Percentiles rank a stretch among this genome's conserved stretches.
phyloP scores from a whole-genome alignment of 2,113 vertebrate species.

The Proterorhinus semilunaris region DNA sequence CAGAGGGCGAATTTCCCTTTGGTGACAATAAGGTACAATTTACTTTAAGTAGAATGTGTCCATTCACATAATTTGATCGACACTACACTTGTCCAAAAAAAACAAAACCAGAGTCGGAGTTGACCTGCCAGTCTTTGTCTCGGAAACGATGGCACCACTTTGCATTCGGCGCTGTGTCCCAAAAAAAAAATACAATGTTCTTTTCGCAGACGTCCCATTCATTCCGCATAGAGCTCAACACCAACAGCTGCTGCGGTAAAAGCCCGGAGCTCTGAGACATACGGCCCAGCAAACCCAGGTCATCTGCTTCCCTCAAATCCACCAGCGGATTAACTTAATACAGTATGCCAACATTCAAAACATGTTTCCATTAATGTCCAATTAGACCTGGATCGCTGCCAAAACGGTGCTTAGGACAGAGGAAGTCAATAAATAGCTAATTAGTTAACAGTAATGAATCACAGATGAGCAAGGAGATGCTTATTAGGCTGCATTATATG shows the following conservation, averaged over 20 bases:
- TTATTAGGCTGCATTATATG: neutral
- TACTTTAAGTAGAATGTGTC: neutral
- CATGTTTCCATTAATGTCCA: slow-evolving; percentile 11
- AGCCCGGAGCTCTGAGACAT: neutral
- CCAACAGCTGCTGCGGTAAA: neutral
- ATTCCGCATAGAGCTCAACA: neutral
- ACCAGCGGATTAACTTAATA: slow-evolving; percentile 2
- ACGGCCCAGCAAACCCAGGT: neutral
- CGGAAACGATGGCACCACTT: neutral
- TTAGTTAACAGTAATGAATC: slow-evolving; percentile 1
- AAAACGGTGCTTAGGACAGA: neutral
- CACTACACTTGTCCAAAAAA: neutral
- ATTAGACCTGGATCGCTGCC: slow-evolving; percentile 6
- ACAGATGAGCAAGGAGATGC: neutral
- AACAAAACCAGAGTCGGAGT: neutral
- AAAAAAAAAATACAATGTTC: neutral
- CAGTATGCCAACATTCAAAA: slow-evolving; percentile 4
- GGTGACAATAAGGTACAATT: no score
- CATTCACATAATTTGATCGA: neutral
- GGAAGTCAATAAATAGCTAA: slow-evolving; percentile 15
- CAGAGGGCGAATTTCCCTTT: no score
- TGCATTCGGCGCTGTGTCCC: neutral
- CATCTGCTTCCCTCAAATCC: slow-evolving; percentile 1
- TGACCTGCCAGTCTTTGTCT: neutral
- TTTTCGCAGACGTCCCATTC: neutral